Evolutionary conservation across 2,113 vertebrate genomes (phyloP).

Genomic region (Tachysurus fulvidraco): DNA sequence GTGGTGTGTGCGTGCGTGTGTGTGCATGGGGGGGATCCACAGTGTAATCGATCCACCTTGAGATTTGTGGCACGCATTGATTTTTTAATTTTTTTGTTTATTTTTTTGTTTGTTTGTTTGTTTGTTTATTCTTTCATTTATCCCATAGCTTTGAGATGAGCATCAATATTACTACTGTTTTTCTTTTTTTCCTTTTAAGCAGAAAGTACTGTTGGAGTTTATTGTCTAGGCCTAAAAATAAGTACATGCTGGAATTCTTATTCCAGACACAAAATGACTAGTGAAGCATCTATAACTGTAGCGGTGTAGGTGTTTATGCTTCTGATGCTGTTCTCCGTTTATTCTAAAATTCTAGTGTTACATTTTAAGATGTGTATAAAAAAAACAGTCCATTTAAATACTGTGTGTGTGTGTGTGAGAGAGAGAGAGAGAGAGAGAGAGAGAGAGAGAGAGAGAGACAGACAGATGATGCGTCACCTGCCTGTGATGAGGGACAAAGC

Average conservation of each 20-base stretch:
- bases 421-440: too few relatives aligned
- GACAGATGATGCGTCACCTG: conserved; percentile 21
- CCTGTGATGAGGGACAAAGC: conserved; percentile 21
- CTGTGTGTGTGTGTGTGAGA: neutral
- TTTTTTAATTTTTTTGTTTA: conserved; percentile 23
- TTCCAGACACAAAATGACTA: neutral
- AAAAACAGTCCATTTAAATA: neutral
- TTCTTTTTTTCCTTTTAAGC: neutral
- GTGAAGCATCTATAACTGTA: neutral
- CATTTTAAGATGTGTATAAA: neutral
- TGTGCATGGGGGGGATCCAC: conserved; percentile 26
- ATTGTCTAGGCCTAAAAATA: neutral
- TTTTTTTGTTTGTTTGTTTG: too few relatives aligned
- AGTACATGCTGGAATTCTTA: neutral
- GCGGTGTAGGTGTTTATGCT: neutral
- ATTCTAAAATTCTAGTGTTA: neutral
- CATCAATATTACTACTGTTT: conserved; percentile 4
- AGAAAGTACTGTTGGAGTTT: conserved; percentile 5
- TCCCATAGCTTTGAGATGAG: conserved; percentile 24
- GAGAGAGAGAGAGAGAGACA: neutral
- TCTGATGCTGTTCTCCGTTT: neutral
- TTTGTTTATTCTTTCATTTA: conserved; percentile 14
- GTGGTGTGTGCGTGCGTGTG: conserved; percentile 14
- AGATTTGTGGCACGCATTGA: conserved; percentile 43
- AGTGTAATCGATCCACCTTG: conserved; percentile 36